Base-by-base conservation (phyloP, 2,888 invertebrate genomes). In the Mesochorus sp. region DNA sequence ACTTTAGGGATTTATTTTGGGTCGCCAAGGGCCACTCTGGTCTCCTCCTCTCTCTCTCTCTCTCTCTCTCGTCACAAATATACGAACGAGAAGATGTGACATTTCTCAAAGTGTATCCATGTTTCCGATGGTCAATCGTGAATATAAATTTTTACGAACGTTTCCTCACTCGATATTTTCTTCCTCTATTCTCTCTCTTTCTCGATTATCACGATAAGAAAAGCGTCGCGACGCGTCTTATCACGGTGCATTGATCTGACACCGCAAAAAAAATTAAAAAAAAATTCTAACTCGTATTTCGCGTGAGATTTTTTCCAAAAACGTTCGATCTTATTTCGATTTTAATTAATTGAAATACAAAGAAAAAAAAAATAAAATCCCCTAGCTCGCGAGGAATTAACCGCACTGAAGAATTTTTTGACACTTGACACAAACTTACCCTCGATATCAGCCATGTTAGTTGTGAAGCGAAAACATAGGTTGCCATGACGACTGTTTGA, bases 401-500 rank as follows among this genome's bases (percentile, higher is more conserved):
- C 44, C n/a, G 57, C 47, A 73, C 62, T 12, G 62, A 61, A 77
- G 34, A 57, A 79, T n/a, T n/a, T 37, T 81, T 77, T 85, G 83
- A 85, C 85, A 74, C 74, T 81, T 84, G 82, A n/a, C 71, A 82
- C 55, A 76, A 82, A 87, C 88, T 89, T 86, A 89, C 89, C 89
- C 85, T 88, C 87, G 57, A 75, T 81, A 83, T 87, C 88, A 80
- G 89, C 89, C 89, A 90, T 90, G 86, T 88, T 85, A 83, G 87
- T 88, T 86, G 86, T 86, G 83, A 81, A 62, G 76, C 73, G 75
- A 81, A n/a, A 81, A 81, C 80, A 85, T 68, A 84, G 80, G 87
- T 88, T 82, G 82, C 81, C 83, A 88, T 89, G 84, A 82, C 81
- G 80, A 89, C 86, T 5, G 3, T 44, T 14, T 49, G 19, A 59